Percentiles rank a stretch among this genome's conserved stretches.
Evolutionary conservation across 2,797 vertebrate species (phyloP).

Genomic region (Oreochromis grahami): DNA sequence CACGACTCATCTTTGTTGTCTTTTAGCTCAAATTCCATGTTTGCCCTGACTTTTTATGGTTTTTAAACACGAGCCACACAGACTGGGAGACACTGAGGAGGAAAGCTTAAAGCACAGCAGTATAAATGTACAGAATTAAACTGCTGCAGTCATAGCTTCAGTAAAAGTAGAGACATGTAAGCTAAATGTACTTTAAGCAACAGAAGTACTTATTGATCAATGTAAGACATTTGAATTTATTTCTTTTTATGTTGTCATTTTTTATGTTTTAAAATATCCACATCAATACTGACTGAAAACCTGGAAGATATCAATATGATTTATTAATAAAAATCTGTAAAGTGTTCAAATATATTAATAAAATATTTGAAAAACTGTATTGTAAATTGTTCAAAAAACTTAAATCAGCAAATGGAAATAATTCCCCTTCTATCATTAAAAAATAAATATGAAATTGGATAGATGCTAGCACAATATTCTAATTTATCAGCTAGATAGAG

Average conservation of each 20-base stretch:
- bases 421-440: neutral
- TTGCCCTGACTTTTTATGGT: neutral
- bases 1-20: neutral
- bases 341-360: neutral
- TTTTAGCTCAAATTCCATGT: neutral
- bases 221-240: neutral
- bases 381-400: neutral
- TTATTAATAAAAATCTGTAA: neutral
- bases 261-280: neutral
- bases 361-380: neutral
- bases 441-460: neutral
- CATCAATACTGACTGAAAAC: neutral
- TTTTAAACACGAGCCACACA: neutral
- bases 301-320: neutral
- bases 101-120: neutral
- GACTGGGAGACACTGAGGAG: neutral
- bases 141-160: neutral
- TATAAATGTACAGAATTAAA: neutral
- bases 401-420: neutral
- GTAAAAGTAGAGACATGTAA: neutral
- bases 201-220: neutral
- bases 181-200: neutral
- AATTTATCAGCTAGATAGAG: neutral
- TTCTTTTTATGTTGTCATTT: neutral
- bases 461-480: neutral